These are phyloP conservation scores for Hydriomena furcata DNA, from an alignment of 2,888 invertebrate genomes.

Conservation along the genomic window DNA sequence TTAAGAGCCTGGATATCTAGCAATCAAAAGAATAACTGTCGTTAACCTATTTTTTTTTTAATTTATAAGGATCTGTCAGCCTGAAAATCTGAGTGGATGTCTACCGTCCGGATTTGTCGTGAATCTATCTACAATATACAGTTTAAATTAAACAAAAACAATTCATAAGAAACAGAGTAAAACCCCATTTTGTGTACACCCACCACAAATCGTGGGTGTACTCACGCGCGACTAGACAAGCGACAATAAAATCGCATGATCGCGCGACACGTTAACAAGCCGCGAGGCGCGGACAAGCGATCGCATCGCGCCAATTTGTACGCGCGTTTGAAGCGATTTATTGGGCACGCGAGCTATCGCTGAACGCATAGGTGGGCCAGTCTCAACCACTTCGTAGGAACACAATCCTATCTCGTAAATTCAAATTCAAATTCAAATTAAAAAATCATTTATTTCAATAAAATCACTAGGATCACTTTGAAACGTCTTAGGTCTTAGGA, in stretches of 20 bases:
- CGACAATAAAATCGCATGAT: conserved; percentile 39
- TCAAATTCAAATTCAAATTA: too few relatives aligned
- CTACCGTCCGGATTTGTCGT: too few relatives aligned
- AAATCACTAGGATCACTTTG: too few relatives aligned
- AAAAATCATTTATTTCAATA: too few relatives aligned
- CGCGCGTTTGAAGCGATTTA: conserved; percentile 72
- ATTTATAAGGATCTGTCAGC: too few relatives aligned
- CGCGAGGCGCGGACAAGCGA: conserved; percentile 57
- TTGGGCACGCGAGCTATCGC: conserved; percentile 66
- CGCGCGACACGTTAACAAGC: conserved; percentile 67
- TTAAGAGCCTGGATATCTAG: too few relatives aligned
- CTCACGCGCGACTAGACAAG: conserved; percentile 25
- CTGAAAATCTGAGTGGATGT: too few relatives aligned
- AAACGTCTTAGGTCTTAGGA: too few relatives aligned
- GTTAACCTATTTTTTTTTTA: too few relatives aligned
- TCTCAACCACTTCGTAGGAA: conserved; percentile 23
- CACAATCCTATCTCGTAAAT: too few relatives aligned
- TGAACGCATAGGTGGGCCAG: conserved; percentile 56
- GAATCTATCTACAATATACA: too few relatives aligned
- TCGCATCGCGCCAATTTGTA: conserved; percentile 76
- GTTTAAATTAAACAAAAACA: background rate
- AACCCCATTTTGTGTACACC: background rate
- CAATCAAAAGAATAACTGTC: too few relatives aligned
- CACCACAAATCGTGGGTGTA: conserved; percentile 33
- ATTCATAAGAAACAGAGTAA: conserved; percentile 15